These are phyloP conservation scores for Hirtodrosophila cameraria DNA, from an alignment of 2,888 invertebrate genomes.

Conservation along the genomic window DNA sequence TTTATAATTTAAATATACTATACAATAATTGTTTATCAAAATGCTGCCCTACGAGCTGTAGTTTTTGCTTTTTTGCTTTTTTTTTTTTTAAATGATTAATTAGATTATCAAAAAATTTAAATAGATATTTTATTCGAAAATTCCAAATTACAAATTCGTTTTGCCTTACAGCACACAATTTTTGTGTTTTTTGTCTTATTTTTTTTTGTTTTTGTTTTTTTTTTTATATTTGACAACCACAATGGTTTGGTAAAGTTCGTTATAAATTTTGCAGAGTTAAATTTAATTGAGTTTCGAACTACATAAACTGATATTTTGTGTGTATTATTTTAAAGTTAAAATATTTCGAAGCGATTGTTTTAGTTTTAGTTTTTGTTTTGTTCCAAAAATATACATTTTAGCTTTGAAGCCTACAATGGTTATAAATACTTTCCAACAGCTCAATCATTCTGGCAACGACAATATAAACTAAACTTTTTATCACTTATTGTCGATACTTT, in stretches of 20 bases:
- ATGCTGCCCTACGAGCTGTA: conserved; percentile 35
- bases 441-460: conserved; percentile 34
- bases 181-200: conserved; percentile 1
- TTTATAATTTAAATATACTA: conserved; percentile 24
- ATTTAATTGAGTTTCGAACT: conserved; percentile 22
- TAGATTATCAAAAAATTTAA: conserved; percentile 5
- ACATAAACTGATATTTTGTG: conserved; percentile 16
- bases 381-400: conserved; percentile 32
- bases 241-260: conserved; percentile 6
- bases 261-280: conserved; percentile 3
- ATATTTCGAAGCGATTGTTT: conserved; percentile 18
- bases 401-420: conserved; percentile 31
- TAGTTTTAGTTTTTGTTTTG: too few species aligned
- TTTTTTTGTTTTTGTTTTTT: conserved; percentile 7
- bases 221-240: conserved; percentile 16
- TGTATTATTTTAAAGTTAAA: conserved; percentile 8
- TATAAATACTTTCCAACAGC: conserved; percentile 44
- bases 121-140: conserved; percentile 25
- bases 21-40: conserved; percentile 46
- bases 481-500: conserved; percentile 44
- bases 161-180: conserved; percentile 19
- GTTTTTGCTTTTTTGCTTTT: too few species aligned
- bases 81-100: conserved; percentile 13
- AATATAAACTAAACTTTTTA: conserved; percentile 35
- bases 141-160: conserved; percentile 18